Percentiles rank a stretch among this genome's conserved stretches.
Conservation (phyloP, 2,797 vertebrate species). For the Alauda arvensis region DNA sequence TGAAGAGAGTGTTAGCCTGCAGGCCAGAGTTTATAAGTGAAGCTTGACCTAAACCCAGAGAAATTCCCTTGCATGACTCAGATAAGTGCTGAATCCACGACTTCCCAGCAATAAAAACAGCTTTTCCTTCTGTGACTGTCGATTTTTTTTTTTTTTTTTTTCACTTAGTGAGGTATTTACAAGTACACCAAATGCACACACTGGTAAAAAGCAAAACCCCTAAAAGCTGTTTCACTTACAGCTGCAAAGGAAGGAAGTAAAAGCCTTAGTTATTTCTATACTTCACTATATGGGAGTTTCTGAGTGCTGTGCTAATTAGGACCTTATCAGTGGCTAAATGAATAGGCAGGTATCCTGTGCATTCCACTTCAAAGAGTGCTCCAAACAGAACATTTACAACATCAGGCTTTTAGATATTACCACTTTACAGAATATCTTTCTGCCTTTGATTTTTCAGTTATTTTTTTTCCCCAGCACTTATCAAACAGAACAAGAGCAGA, state of each 20-base stretch:
- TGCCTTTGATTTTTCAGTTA: slow-evolving; percentile 20
- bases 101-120: background rate
- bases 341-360: slow-evolving; percentile 24
- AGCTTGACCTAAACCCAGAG: background rate
- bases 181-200: background rate
- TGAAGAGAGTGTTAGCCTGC: background rate
- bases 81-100: background rate
- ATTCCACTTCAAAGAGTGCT: slow-evolving; percentile 49
- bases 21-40: background rate
- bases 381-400: slow-evolving; percentile 31
- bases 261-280: background rate
- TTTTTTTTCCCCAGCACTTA: background rate
- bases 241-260: background rate
- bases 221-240: background rate
- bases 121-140: background rate
- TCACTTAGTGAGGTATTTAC: background rate
- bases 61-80: background rate
- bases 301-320: slow-evolving; percentile 36
- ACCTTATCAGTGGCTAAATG: slow-evolving; percentile 50
- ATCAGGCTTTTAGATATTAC: slow-evolving; percentile 1
- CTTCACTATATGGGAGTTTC: background rate
- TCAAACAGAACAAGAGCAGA: background rate
- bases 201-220: background rate
- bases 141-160: background rate
- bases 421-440: slow-evolving; percentile 26